Conservation (phyloP, 2,113 vertebrate species). For the Sapajus apella region DNA sequence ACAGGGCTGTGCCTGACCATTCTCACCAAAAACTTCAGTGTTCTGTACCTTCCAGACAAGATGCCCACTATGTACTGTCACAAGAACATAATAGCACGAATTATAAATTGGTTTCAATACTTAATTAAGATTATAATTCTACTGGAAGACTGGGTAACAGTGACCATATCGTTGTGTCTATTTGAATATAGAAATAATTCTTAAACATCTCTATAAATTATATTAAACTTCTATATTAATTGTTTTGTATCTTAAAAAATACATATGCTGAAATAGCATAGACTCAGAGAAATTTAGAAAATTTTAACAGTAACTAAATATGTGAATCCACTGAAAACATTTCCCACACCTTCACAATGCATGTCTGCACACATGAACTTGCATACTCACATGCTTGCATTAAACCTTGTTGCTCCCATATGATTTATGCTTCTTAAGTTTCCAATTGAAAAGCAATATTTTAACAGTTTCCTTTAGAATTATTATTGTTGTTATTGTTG, state of each 20-base stretch:
- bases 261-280: neutral
- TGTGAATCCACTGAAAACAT: neutral
- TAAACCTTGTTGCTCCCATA: neutral
- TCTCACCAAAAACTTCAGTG: neutral
- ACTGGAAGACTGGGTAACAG: neutral
- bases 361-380: too few relatives aligned
- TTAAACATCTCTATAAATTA: neutral
- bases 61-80: neutral
- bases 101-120: neutral
- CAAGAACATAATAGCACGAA: neutral
- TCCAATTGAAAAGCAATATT: neutral
- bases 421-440: neutral
- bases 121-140: neutral
- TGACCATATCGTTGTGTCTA: neutral
- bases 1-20: neutral
- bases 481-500: neutral
- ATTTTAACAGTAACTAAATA: neutral
- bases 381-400: neutral
- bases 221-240: neutral
- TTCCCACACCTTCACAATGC: neutral
- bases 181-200: constrained; percentile 13
- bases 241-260: neutral
- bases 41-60: neutral
- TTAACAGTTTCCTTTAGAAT: neutral
- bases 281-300: neutral